These are phyloP conservation scores for Nothocercus julius DNA, from an alignment of 2,113 vertebrate genomes.

Conservation along the genomic window DNA sequence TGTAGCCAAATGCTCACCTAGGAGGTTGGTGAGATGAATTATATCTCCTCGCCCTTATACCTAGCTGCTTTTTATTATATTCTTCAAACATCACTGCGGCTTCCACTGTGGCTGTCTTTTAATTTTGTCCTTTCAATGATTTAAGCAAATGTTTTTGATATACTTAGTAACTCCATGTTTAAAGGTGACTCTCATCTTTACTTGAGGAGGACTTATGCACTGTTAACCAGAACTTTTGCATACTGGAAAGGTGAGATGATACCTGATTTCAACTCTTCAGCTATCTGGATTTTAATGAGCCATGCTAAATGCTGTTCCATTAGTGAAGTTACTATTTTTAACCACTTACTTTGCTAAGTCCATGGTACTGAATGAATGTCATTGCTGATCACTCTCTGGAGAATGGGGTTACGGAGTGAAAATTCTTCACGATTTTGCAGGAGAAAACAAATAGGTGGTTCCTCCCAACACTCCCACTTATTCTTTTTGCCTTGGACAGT, in stretches of 20 bases:
- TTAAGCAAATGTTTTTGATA: neutral
- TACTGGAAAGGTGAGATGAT: neutral
- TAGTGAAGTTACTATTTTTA: neutral
- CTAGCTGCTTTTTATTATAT: neutral
- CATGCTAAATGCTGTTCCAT: neutral
- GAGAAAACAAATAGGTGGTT: neutral
- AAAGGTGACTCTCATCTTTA: neutral
- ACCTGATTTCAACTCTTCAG: neutral
- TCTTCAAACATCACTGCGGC: neutral
- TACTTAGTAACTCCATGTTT: neutral
- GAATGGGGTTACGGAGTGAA: neutral
- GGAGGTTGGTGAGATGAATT: neutral
- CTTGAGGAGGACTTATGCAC: neutral
- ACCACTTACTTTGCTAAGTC: neutral
- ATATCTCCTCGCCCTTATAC: neutral
- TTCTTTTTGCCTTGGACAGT: neutral
- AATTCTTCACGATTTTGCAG: neutral
- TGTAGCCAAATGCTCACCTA: neutral
- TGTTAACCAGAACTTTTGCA: neutral
- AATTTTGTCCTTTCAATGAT: neutral
- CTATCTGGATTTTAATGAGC: neutral
- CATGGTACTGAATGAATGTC: neutral
- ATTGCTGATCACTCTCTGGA: neutral
- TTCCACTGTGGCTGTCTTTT: neutral
- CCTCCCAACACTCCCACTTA: rapidly evolving